Evolutionary conservation across 2,113 vertebrate species (phyloP).

Genomic region (Morone saxatilis): DNA sequence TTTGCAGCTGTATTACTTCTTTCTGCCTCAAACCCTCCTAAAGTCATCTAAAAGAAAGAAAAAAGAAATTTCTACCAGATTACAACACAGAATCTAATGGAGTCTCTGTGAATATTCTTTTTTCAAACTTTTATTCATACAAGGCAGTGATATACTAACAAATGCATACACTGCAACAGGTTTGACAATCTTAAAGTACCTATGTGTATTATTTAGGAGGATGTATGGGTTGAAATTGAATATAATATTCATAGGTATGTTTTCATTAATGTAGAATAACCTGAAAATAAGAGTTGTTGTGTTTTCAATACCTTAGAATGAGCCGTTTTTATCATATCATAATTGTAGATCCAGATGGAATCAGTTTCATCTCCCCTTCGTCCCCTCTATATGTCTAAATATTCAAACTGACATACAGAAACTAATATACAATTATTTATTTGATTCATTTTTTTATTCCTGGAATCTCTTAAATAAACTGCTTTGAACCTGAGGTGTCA

Average conservation of each 20-base stretch:
- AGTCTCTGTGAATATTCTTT: not conserved
- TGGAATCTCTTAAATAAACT: not conserved
- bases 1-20: not conserved
- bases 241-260: too few relatives aligned
- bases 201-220: too few relatives aligned
- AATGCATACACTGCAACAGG: not conserved
- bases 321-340: too few relatives aligned
- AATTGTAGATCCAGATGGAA: too few relatives aligned
- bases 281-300: too few relatives aligned
- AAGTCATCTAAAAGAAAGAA: not conserved
- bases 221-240: too few relatives aligned
- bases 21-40: not conserved
- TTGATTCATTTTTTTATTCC: not conserved
- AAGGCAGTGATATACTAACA: not conserved
- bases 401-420: not conserved
- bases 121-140: not conserved
- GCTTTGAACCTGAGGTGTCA: slow-evolving; percentile 23
- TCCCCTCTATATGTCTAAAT: not conserved
- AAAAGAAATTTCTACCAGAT: too few relatives aligned
- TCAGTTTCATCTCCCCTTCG: too few relatives aligned
- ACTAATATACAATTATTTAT: not conserved
- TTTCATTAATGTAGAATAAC: too few relatives aligned
- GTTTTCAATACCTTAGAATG: too few relatives aligned
- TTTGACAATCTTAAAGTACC: not conserved
- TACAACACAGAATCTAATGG: not conserved